A percentile compares a stretch with the other conserved stretches of the same genome.
Evolutionary conservation across 2,797 vertebrate genomes (phyloP).

Genomic region (Melanotaenia nigrans): DNA sequence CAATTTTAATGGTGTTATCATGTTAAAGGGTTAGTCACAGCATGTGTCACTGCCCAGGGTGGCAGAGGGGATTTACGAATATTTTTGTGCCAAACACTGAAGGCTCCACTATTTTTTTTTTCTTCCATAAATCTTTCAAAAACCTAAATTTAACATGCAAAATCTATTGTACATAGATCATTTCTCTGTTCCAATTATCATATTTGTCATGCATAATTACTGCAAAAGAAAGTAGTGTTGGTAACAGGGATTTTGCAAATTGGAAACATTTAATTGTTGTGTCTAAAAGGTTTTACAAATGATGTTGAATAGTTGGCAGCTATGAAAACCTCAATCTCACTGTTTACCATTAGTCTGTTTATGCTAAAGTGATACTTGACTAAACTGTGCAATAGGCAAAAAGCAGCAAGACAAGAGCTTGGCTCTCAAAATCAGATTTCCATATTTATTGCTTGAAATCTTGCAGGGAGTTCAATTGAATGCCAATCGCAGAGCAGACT

Average conservation of each 20-base stretch:
- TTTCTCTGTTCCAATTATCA: slow-evolving; percentile 33
- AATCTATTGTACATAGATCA: slow-evolving; percentile 47
- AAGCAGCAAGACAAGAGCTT: slow-evolving; percentile 74
- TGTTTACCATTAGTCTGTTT: slow-evolving; percentile 78
- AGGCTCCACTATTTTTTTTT: slow-evolving; percentile 62
- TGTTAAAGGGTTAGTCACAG: slow-evolving; percentile 72
- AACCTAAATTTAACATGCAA: slow-evolving; percentile 61
- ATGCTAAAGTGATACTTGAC: slow-evolving; percentile 80
- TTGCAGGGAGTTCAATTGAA: slow-evolving; percentile 82
- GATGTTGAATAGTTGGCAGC: slow-evolving; percentile 60
- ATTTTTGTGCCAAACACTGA: slow-evolving; percentile 70
- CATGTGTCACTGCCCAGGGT: slow-evolving; percentile 68
- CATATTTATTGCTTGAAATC: slow-evolving; percentile 86
- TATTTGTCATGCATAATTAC: slow-evolving; percentile 40
- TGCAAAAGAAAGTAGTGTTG: slow-evolving; percentile 27
- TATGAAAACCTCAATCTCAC: slow-evolving; percentile 65
- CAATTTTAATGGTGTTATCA: slow-evolving; percentile 62
- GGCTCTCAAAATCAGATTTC: slow-evolving; percentile 82
- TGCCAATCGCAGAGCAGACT: slow-evolving; percentile 79
- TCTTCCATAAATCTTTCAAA: slow-evolving; percentile 45
- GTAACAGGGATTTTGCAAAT: slow-evolving; percentile 28
- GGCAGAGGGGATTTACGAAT: slow-evolving; percentile 67
- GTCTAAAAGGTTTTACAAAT: slow-evolving; percentile 48
- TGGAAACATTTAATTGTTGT: slow-evolving; percentile 43
- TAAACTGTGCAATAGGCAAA: slow-evolving; percentile 79